Evolutionary conservation across 2,113 vertebrate species (phyloP), one percentile per base, ranked within the genome.

Genomic region (Nerophis ophidion): DNA sequence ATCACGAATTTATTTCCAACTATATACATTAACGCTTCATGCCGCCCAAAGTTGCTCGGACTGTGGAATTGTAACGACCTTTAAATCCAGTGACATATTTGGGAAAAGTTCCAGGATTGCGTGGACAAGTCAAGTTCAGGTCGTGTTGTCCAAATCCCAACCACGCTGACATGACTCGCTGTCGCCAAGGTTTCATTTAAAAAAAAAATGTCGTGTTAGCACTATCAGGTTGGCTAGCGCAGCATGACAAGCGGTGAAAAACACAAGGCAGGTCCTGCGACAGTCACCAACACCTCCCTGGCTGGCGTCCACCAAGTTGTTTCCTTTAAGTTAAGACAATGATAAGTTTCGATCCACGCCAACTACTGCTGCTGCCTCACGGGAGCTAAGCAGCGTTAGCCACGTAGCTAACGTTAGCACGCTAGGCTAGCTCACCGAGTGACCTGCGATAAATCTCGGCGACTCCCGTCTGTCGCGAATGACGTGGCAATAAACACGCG

Each of bases 321-420:
- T 44, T 44, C 12, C 10, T 12, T 44, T 44, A 11, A 4, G 40
- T 44, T 44, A 11, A 44, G 11, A 44, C 12, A 11, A 44, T 11
- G 40, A 42, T 44, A 12, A 35, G 66, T 72, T 76, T 46, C 63
- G 34, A 34, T 5, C 5, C 34, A 17, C 33, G 71, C 70, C 68
- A 63, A 34, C 19, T 5, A 6, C 34, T 19, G 71, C 69, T 70
- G 57, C 26, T 73, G 70, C 61, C 66, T 60, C 36, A 66, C 51
- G 49, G 42, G 12, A 44, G 36, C 46, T 42, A 65, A 60, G 57
- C 16, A 42, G 15, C 46, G 15, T 11, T 59, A 70, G 15, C 47
- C 44, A 70, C 60, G 13, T 8, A 36, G 49, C 61, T 35, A 46
- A 14, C 55, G 66, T 64, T 74, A 77, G 57, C 57, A 13, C 15